Evolutionary conservation across 2,113 vertebrate genomes (phyloP).

Genomic region (Macaca fascicularis): T2T-MFA8v1.1 NC_088378.1:96136001-96136500

Average conservation of each 20-base stretch:
- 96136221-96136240: background rate
- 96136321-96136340: background rate
- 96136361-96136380: background rate
- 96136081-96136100: background rate
- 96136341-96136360: background rate
- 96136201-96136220: background rate
- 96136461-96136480: background rate
- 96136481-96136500: background rate
- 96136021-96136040: background rate
- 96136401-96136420: background rate
- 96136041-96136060: background rate
- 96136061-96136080: background rate
- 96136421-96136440: background rate
- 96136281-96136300: background rate
- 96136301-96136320: background rate
- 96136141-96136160: background rate
- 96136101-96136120: background rate
- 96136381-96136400: background rate
- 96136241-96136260: background rate
- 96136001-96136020: background rate
- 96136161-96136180: conserved; percentile 5
- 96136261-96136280: background rate
- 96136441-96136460: background rate
- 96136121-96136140: background rate
- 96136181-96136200: background rate